Conservation (phyloP, 2,888 invertebrate species). For the Polyommatus iphigenia region DNA sequence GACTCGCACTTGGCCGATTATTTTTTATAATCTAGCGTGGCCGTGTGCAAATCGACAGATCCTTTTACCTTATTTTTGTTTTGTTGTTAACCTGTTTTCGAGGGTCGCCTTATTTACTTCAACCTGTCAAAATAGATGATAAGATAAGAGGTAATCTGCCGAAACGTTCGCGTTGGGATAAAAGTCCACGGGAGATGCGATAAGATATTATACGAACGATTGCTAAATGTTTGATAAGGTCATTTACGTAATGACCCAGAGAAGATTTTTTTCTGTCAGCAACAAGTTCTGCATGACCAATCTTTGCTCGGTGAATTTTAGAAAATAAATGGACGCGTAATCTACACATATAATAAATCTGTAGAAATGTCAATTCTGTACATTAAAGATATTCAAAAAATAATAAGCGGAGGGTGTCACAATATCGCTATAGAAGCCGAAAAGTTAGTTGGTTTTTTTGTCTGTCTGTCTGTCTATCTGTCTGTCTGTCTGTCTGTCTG, state of each 20-base stretch:
- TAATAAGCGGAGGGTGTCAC: too few relatives aligned
- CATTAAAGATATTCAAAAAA: too few relatives aligned
- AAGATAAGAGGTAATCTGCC: neutral
- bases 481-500: too few relatives aligned
- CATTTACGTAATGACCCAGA: neutral
- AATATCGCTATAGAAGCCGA: too few relatives aligned
- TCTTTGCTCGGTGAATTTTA: neutral
- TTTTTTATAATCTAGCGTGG: neutral
- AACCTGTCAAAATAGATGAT: slow-evolving; percentile 19
- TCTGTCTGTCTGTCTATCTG: too few relatives aligned
- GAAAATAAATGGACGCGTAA: too few relatives aligned
- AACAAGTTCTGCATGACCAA: neutral
- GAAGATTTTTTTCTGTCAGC: neutral
- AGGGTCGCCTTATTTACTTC: neutral
- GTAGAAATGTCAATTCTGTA: too few relatives aligned
- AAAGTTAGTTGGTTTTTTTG: too few relatives aligned
- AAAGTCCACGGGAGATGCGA: slow-evolving; percentile 16
- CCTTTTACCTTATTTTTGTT: neutral
- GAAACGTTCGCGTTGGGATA: neutral
- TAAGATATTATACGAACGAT: neutral
- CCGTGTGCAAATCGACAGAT: neutral
- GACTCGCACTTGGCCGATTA: too few relatives aligned
- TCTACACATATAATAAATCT: too few relatives aligned
- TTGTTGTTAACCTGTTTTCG: neutral
- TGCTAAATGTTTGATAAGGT: slow-evolving; percentile 12